These are phyloP conservation scores for Heliconius melpomene DNA, from an alignment of 1,140 invertebrate species.

Conservation along the genomic window DNA sequence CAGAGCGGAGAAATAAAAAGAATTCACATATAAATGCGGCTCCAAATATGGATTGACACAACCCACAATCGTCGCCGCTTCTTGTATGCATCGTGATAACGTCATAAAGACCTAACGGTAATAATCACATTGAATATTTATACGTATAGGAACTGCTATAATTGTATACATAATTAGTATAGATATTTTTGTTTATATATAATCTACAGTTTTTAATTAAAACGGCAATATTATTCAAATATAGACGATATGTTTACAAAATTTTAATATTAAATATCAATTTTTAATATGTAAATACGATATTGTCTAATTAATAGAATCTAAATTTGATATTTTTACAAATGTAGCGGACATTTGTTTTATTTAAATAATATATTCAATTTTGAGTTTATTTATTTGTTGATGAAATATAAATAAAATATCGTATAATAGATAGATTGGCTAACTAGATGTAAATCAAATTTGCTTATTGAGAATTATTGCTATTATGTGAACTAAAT, in stretches of 20 bases:
- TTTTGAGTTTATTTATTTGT: background rate
- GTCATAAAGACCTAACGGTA: constrained; percentile 4
- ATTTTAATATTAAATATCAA: background rate
- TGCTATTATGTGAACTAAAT: no score
- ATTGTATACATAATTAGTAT: background rate
- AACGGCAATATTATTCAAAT: background rate
- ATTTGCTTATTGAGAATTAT: no score
- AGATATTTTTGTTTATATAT: background rate
- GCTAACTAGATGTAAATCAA: no score
- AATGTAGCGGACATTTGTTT: background rate
- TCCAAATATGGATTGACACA: background rate
- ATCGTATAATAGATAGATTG: background rate
- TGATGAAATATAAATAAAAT: background rate
- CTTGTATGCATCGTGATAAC: background rate
- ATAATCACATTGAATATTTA: constrained; percentile 1
- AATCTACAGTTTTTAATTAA: constrained; percentile 1
- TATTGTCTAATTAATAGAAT: background rate
- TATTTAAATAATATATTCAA: background rate
- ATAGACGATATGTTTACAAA: background rate
- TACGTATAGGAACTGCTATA: background rate
- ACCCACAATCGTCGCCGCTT: background rate
- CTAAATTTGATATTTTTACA: background rate
- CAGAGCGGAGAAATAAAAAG: background rate
- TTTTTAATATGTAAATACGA: background rate
- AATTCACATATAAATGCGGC: background rate